Conservation (phyloP, 64 coral and sea anemone genomes). For the Porites lutea region DNA sequence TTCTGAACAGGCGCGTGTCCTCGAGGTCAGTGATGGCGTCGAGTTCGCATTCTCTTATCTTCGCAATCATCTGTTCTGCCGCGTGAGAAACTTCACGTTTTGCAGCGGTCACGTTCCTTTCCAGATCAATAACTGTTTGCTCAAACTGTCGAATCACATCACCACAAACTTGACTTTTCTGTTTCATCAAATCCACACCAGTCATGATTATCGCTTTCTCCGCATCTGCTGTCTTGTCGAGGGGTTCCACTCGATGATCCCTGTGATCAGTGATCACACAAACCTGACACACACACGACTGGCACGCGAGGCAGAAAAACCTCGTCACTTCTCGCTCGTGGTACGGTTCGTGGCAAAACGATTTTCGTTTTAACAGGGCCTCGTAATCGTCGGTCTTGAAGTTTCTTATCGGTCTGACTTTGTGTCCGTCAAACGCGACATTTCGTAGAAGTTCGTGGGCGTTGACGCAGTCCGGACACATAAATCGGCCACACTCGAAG, state of each 20-base stretch:
- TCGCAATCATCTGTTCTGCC: not conserved
- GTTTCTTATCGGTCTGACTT: slow-evolving; percentile 12
- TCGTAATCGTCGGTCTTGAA: not conserved
- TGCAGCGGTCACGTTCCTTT: not conserved
- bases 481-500: slow-evolving; percentile 8
- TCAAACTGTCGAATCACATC: not conserved
- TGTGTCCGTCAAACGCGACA: not conserved
- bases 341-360: slow-evolving; percentile 20
- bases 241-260: not conserved
- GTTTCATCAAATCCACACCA: not conserved
- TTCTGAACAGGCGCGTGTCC: not conserved
- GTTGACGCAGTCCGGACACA: slow-evolving; percentile 14
- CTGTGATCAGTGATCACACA: slow-evolving; percentile 7
- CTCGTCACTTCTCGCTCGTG: not conserved
- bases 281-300: not conserved
- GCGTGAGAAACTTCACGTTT: not conserved
- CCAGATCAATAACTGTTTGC: not conserved
- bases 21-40: not conserved
- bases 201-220: not conserved
- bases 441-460: not conserved
- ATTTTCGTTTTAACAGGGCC: not conserved
- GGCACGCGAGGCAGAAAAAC: slow-evolving; percentile 33
- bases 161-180: not conserved
- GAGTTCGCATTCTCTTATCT: not conserved
- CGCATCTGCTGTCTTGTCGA: slow-evolving; percentile 10